A percentile compares a stretch with the other conserved stretches of the same genome.
Evolutionary conservation across 2,888 invertebrate species (phyloP).

Genomic region (Tridacna crocea): DNA sequence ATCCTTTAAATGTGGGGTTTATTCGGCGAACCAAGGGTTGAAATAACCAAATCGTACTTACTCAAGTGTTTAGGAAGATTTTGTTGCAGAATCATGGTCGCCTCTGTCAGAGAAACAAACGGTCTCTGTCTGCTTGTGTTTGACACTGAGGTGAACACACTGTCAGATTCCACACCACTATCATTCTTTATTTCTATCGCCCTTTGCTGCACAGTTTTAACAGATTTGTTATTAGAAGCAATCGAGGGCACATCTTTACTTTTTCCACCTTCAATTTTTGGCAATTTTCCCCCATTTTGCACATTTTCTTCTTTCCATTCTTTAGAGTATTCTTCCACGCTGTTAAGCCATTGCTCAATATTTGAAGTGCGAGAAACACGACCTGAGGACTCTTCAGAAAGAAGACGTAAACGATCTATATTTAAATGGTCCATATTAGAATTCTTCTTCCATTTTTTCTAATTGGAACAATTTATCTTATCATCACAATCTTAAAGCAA

Average conservation of each 20-base stretch:
- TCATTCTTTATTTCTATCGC: constrained; percentile 1
- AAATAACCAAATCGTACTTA: not conserved
- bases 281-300: not conserved
- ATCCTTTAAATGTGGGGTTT: too few relatives aligned
- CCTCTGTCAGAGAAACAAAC: constrained; percentile 1
- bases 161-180: constrained; percentile 20
- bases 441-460: not conserved
- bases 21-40: too few relatives aligned
- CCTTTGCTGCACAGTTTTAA: not conserved
- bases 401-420: constrained; percentile 19
- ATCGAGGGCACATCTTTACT: not conserved
- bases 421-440: constrained; percentile 12
- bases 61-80: constrained; percentile 10
- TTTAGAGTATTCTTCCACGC: constrained; percentile 14
- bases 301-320: constrained; percentile 17
- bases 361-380: constrained; percentile 1
- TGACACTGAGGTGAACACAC: constrained; percentile 17
- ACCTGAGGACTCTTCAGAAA: constrained; percentile 11
- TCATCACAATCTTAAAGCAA: not conserved
- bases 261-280: not conserved
- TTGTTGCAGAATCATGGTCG: not conserved
- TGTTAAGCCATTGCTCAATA: constrained; percentile 15
- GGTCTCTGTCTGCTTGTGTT: not conserved
- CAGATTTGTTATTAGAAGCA: not conserved
- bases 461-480: not conserved